A percentile compares a stretch with the other conserved stretches of the same genome.
Evolutionary conservation across 2,113 vertebrate genomes (phyloP).

Genomic region (Austrofundulus limnaeus): DNA sequence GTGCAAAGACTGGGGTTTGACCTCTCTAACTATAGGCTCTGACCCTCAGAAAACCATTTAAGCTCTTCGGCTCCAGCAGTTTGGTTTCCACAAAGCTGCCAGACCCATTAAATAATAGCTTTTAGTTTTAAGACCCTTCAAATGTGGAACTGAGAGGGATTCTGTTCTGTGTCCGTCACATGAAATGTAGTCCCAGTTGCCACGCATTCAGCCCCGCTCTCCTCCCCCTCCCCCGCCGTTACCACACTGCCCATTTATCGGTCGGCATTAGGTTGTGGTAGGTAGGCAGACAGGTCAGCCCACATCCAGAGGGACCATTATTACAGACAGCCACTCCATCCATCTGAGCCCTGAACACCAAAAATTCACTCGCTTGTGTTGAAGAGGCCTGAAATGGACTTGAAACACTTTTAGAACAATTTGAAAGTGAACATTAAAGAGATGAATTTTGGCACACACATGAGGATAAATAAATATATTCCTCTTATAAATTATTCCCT

Average conservation of each 20-base stretch:
- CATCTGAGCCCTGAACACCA: slow-evolving; percentile 27
- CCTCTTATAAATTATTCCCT: slow-evolving; percentile 50
- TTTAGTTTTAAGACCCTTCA: neutral
- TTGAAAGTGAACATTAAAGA: slow-evolving; percentile 22
- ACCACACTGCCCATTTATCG: slow-evolving; percentile 60
- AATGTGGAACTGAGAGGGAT: neutral
- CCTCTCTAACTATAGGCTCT: neutral
- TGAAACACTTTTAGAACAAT: slow-evolving; percentile 39
- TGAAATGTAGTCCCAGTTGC: slow-evolving; percentile 34
- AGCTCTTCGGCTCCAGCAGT: neutral
- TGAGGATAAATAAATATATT: slow-evolving; percentile 45
- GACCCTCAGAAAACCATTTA: neutral
- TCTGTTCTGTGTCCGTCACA: slow-evolving; percentile 32
- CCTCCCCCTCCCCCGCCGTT: slow-evolving; percentile 15
- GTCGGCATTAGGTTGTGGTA: slow-evolving; percentile 53
- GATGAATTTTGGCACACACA: slow-evolving; percentile 13
- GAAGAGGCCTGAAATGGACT: slow-evolving; percentile 5
- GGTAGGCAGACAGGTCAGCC: slow-evolving; percentile 56
- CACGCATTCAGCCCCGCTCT: slow-evolving; percentile 28
- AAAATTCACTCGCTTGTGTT: slow-evolving; percentile 18
- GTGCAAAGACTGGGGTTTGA: neutral
- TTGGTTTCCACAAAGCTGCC: neutral
- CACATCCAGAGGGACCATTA: slow-evolving; percentile 51
- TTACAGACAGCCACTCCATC: slow-evolving; percentile 47
- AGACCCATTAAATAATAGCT: neutral